A percentile compares a stretch with the other conserved stretches of the same genome.
Evolutionary conservation across 2,888 invertebrate genomes (phyloP).

Genomic region (Isotomurus palustris): DNA sequence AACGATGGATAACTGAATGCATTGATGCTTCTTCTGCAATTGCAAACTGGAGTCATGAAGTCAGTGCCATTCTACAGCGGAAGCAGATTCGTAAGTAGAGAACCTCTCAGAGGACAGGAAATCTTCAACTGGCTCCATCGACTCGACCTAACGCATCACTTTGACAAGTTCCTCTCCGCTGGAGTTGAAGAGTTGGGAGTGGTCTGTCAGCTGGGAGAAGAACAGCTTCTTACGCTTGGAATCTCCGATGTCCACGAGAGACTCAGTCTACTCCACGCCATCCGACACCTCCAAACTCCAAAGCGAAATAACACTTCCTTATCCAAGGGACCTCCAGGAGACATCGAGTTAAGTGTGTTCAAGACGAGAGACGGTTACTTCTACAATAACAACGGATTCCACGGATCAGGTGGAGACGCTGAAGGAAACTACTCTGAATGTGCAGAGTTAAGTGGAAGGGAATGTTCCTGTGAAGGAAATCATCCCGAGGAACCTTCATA

Average conservation of each 20-base stretch:
- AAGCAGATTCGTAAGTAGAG: too few species aligned
- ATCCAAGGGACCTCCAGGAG: too few species aligned
- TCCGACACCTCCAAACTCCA: conserved; percentile 30
- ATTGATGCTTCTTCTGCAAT: too few species aligned
- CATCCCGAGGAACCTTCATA: too few species aligned
- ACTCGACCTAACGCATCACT: conserved; percentile 39
- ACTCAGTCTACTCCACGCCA: conserved; percentile 40
- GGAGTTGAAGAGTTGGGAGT: conserved; percentile 39
- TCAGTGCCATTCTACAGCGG: too few species aligned
- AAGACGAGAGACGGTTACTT: background rate
- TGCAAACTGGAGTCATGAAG: too few species aligned
- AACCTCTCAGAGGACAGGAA: conserved; percentile 10
- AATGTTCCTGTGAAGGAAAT: too few species aligned
- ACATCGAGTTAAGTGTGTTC: conserved; percentile 2
- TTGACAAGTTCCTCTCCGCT: conserved; percentile 38
- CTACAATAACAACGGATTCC: conserved; percentile 6
- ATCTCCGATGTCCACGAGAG: conserved; percentile 43
- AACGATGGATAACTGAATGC: too few species aligned
- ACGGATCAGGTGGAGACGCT: conserved; percentile 4
- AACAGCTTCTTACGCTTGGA: conserved; percentile 41
- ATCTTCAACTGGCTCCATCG: conserved; percentile 41
- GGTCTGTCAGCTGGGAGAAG: conserved; percentile 40
- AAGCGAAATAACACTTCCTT: too few species aligned
- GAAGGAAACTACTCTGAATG: conserved; percentile 36
- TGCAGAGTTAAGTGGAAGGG: conserved; percentile 27